Percentiles rank a stretch among this genome's conserved stretches.
These are phyloP conservation scores for Parauchenoglanis ngamensis DNA, from an alignment of 2,797 vertebrate species.

Conservation along the genomic window DNA sequence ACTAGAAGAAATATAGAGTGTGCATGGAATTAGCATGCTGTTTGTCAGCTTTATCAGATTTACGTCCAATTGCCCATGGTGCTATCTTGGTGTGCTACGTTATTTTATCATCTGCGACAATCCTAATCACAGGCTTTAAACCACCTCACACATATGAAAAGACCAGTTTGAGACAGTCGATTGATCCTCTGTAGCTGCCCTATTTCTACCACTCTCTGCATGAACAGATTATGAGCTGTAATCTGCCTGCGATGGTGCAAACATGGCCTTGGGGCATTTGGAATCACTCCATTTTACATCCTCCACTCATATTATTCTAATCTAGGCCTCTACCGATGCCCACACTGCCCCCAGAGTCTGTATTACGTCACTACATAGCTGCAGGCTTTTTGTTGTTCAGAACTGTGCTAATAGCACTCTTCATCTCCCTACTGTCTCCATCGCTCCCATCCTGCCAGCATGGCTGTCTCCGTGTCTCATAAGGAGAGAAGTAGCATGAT, in stretches of 20 bases:
- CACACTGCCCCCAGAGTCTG: constrained; percentile 59
- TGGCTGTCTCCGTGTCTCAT: constrained; percentile 50
- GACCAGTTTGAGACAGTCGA: constrained; percentile 10
- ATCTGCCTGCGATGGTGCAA: constrained; percentile 72
- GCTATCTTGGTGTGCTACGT: constrained; percentile 61
- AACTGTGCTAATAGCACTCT: constrained; percentile 64
- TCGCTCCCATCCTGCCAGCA: constrained; percentile 71
- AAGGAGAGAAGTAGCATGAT: constrained; percentile 40
- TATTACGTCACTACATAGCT: constrained; percentile 62
- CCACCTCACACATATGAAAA: constrained; percentile 60
- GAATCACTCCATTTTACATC: constrained; percentile 61
- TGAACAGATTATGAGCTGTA: constrained; percentile 72
- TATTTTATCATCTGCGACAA: constrained; percentile 64
- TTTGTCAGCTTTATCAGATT: constrained; percentile 47
- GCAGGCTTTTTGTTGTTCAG: not conserved
- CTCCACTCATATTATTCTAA: constrained; percentile 40
- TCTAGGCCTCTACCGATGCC: constrained; percentile 31
- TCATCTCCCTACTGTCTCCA: constrained; percentile 63
- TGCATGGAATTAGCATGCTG: constrained; percentile 60
- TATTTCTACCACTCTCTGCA: constrained; percentile 29
- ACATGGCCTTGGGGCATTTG: constrained; percentile 64
- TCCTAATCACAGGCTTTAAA: constrained; percentile 67
- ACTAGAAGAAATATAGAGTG: constrained; percentile 30
- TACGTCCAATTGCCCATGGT: constrained; percentile 51
- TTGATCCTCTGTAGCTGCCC: constrained; percentile 68